Conservation (phyloP, 2,797 vertebrate species). For the Ceryle rudis region DNA sequence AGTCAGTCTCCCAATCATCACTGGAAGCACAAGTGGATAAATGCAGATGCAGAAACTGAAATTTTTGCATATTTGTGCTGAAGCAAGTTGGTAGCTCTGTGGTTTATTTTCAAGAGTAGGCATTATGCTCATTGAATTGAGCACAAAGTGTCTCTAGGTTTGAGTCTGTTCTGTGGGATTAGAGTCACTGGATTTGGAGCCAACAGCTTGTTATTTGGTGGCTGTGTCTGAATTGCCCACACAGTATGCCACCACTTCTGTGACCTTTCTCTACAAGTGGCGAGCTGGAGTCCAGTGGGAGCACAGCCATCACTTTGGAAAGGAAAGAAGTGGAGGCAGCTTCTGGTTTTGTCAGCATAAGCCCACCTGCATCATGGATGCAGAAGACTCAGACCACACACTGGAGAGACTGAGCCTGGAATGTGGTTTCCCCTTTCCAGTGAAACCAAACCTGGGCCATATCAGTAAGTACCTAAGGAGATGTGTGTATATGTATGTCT, state of each 20-base stretch:
- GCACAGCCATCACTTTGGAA: background rate
- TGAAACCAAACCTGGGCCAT: background rate
- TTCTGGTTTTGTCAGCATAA: background rate
- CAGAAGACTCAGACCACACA: background rate
- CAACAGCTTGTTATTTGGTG: conserved; percentile 14
- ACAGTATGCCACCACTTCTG: background rate
- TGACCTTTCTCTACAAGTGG: conserved; percentile 12
- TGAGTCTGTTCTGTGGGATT: background rate
- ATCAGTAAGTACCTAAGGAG: background rate
- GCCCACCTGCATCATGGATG: background rate
- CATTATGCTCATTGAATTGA: background rate
- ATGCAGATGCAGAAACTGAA: background rate
- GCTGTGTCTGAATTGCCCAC: background rate
- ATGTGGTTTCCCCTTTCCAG: background rate
- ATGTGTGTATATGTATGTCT: background rate
- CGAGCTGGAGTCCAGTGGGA: background rate
- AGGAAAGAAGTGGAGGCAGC: background rate
- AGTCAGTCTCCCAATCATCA: background rate
- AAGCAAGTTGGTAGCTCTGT: background rate
- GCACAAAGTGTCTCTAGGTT: background rate
- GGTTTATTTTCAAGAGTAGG: conserved; percentile 2
- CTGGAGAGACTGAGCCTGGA: background rate
- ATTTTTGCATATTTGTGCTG: background rate
- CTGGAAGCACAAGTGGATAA: background rate
- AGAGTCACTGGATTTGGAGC: background rate